phyloP scores from a whole-genome alignment of 2,888 invertebrate species.

The Sipha maydis region DNA sequence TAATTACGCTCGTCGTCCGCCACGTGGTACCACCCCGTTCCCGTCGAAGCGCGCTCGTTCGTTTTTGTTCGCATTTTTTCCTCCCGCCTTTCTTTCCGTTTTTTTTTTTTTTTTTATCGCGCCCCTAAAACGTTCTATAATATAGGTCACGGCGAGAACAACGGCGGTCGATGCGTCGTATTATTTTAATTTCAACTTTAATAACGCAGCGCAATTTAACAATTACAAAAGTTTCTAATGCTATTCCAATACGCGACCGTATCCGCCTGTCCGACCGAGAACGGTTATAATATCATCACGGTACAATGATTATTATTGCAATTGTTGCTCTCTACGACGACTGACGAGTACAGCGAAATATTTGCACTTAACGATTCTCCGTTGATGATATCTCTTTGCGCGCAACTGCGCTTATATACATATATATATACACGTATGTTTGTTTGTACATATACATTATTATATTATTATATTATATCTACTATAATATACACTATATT shows the following conservation, averaged over 20 bases:
- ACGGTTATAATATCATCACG: neutral
- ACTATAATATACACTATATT: neutral
- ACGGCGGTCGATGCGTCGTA: neutral
- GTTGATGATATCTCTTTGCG: neutral
- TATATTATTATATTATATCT: too few species aligned
- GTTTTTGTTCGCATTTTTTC: too few species aligned
- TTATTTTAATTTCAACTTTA: neutral
- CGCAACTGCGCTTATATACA: neutral
- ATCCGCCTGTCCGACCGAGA: neutral
- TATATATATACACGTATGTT: too few species aligned
- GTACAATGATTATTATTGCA: too few species aligned
- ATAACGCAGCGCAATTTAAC: neutral
- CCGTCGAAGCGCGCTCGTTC: too few species aligned
- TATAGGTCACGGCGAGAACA: neutral
- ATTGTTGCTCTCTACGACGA: neutral
- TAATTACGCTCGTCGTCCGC: neutral
- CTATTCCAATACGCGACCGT: neutral
- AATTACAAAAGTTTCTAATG: conserved; percentile 12
- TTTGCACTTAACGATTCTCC: neutral
- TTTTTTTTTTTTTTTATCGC: neutral
- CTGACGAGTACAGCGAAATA: neutral
- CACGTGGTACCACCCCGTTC: neutral
- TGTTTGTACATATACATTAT: too few species aligned
- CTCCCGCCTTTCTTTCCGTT: too few species aligned
- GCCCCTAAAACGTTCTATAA: neutral